Conservation (phyloP, 2,113 vertebrate species). For the Limnothrissa miodon region DNA sequence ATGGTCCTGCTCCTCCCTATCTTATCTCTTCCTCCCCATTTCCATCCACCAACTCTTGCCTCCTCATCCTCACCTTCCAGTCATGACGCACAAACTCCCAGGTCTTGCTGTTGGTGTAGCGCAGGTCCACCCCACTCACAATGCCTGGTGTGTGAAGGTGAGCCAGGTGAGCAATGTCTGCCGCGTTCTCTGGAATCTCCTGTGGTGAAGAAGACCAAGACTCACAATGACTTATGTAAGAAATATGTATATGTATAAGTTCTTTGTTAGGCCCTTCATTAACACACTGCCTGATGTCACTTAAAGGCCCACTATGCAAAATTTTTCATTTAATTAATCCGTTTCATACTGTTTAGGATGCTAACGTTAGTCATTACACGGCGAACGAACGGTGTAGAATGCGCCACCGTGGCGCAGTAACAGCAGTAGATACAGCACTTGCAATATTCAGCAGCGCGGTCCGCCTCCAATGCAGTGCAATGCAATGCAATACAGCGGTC, state of each 20-base stretch:
- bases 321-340: no score
- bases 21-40: no score
- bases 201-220: conserved; percentile 36
- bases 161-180: conserved; percentile 70
- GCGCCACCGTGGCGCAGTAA: no score
- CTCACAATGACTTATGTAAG: neutral
- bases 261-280: neutral
- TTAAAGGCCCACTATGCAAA: no score
- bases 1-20: neutral
- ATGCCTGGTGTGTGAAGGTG: conserved; percentile 74
- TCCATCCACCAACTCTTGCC: neutral
- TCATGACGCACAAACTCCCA: conserved; percentile 75
- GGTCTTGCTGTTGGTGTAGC: conserved; percentile 68
- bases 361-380: no score
- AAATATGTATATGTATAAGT: neutral
- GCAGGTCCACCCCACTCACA: conserved; percentile 68
- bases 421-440: no score
- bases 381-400: no score
- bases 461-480: no score
- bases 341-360: no score
- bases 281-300: neutral
- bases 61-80: conserved; percentile 72
- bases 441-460: no score
- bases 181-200: conserved; percentile 83
- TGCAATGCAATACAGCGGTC: no score